A percentile compares a stretch with the other conserved stretches of the same genome.
Evolutionary conservation across 92 coral and sea anemone genomes (phyloP).

Genomic region (Umimayanthus chanpuru): DNA sequence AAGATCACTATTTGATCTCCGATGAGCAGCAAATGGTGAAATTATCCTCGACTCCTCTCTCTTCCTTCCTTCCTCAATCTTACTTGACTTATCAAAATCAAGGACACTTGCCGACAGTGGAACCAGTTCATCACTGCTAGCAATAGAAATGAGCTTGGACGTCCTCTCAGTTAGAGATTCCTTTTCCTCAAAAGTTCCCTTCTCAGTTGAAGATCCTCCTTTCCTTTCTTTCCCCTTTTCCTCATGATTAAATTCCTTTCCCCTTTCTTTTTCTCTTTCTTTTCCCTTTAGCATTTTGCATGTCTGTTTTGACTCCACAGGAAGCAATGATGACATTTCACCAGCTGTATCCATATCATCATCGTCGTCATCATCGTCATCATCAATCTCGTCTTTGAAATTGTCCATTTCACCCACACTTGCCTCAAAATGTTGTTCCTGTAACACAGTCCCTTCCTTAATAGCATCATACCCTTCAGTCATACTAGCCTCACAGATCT

Average conservation of each 20-base stretch:
- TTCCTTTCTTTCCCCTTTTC: background rate
- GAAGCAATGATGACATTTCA: slow-evolving; percentile 39
- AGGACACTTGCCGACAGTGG: slow-evolving; percentile 5
- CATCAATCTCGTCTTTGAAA: background rate
- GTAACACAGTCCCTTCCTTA: background rate
- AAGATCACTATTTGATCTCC: slow-evolving; percentile 56
- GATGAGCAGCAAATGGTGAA: slow-evolving; percentile 19
- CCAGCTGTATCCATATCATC: slow-evolving; percentile 5
- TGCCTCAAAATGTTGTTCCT: background rate
- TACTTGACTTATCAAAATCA: background rate
- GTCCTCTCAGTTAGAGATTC: slow-evolving; percentile 8
- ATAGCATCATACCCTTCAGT: background rate
- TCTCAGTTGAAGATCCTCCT: background rate
- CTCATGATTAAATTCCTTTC: background rate
- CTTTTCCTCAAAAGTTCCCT: slow-evolving; percentile 18
- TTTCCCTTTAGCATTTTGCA: background rate
- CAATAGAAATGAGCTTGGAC: slow-evolving; percentile 18
- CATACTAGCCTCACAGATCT: background rate
- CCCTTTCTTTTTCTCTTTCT: background rate
- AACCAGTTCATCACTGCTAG: slow-evolving; percentile 17
- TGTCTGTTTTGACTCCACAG: slow-evolving; percentile 10
- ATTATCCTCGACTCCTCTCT: slow-evolving; percentile 8
- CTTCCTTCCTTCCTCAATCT: background rate
- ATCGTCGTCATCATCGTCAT: slow-evolving; percentile 8
- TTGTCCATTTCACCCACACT: background rate